Evolutionary conservation across 2,113 vertebrate genomes (phyloP), one percentile per base, ranked within the genome.

Genomic region (Anguilla japonica): DNA sequence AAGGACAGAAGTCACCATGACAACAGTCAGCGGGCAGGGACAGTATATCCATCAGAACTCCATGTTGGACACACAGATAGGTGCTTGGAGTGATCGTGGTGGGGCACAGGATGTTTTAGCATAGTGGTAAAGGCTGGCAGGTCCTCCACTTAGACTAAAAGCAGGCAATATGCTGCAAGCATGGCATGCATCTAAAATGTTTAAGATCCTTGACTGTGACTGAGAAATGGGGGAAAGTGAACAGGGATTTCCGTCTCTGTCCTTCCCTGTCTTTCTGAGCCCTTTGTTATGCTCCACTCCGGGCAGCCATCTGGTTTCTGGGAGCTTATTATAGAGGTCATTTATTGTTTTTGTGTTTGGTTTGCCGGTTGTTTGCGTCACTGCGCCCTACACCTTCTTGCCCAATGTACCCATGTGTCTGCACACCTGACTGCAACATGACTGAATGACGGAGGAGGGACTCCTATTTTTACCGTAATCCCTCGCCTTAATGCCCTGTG

Each of bases 381-480:
- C 9, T n/a, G 16, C n/a, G 57, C 63, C n/a, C 22, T 8, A 0
- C 60, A 13, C 4, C 60, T 1, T 71, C 63, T 14, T 75, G n/a
- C 26, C 71, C 26, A 11, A 34, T n/a, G 71, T 75, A 11, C 41
- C 39, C 40, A 18, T 34, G 34, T 80, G 40, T 41, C 41, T 41
- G 16, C 20, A 11, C 79, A 41, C 79, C 34, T 80, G 39, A 41
- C 79, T 14, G 29, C 20, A 80, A 22, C 79, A 41, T 41, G 39
- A 41, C 34, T 20, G 79, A 41, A 40, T 41, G 18, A 81, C 41
- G 39, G n/a, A 82, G 60, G 26, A 67, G 56, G 80, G 57, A 41
- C 81, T 50, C 26, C 83, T 88, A 85, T 87, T 87, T 90, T 87
- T 85, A 78, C 81, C 22, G 0, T 88, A 87, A 88, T 87, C 87